These are phyloP conservation scores for Aphyosemion australe DNA, from an alignment of 2,113 vertebrate genomes.

Conservation along the genomic window DNA sequence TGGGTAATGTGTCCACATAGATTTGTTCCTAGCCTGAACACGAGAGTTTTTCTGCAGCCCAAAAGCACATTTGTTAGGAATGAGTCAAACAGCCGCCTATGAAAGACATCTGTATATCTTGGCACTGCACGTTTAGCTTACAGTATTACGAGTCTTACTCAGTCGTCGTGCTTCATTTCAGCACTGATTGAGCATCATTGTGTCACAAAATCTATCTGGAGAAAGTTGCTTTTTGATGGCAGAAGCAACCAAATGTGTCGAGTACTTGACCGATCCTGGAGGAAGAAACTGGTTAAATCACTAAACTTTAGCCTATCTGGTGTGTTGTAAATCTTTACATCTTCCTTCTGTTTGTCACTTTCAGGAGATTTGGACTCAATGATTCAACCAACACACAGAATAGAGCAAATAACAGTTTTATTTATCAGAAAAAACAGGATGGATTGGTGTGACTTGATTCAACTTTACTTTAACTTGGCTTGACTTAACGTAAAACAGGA, in stretches of 20 bases:
- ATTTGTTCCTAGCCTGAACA: conserved; percentile 20
- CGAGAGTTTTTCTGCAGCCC: neutral
- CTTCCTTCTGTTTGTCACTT: neutral
- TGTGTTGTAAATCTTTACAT: neutral
- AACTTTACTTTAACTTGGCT: too few species aligned
- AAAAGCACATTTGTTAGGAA: conserved; percentile 11
- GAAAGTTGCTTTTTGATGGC: neutral
- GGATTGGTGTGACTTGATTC: too few species aligned
- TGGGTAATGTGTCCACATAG: conserved; percentile 7
- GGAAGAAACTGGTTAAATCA: neutral
- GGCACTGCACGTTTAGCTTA: neutral
- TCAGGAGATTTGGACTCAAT: too few species aligned
- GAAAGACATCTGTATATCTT: conserved; percentile 19
- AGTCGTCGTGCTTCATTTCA: neutral
- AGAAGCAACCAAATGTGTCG: neutral
- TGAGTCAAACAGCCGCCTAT: conserved; percentile 4
- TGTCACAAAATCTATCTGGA: neutral
- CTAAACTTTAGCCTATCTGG: conserved; percentile 11
- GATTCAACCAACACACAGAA: too few species aligned
- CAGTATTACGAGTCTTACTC: neutral
- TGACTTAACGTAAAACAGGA: too few species aligned
- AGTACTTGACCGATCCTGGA: neutral
- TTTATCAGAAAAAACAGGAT: too few species aligned
- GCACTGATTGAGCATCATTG: neutral
- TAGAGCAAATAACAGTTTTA: too few species aligned